Base-by-base conservation (phyloP, 1,140 invertebrate genomes). In the Hyles vespertilio region DNA sequence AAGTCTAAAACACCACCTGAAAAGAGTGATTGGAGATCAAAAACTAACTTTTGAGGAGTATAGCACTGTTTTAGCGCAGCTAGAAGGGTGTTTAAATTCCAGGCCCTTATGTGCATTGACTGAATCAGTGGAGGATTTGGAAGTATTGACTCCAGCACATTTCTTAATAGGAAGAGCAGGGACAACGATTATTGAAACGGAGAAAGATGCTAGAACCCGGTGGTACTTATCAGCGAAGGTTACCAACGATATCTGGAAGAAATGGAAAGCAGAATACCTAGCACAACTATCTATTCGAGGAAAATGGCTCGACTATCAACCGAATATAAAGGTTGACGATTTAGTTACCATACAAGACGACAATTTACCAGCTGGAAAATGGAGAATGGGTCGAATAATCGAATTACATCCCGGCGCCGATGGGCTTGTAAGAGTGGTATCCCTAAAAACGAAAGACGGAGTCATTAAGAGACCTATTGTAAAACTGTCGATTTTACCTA, bases 21-120 rank as follows among this genome's bases (percentile, higher is more conserved):
- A 33, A 47, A 46, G 54, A 32, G 54, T 56, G 2, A 47, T 56
- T n/a, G 54, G 54, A n/a, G n/a, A n/a, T n/a, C n/a, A n/a, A n/a
- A n/a, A n/a, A n/a, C n/a, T n/a, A n/a, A n/a, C n/a, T n/a, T n/a
- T n/a, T n/a, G n/a, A n/a, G n/a, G n/a, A n/a, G n/a, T n/a, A n/a
- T n/a, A n/a, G n/a, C n/a, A n/a, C n/a, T n/a, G n/a, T n/a, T n/a
- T n/a, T n/a, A n/a, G n/a, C n/a, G n/a, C n/a, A n/a, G n/a, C n/a
- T n/a, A n/a, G n/a, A n/a, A n/a, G n/a, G n/a, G n/a, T n/a, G n/a
- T n/a, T n/a, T n/a, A n/a, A n/a, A n/a, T n/a, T n/a, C n/a, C n/a
- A n/a, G n/a, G n/a, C n/a, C n/a, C n/a, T n/a, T n/a, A n/a, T n/a
- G n/a, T n/a, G n/a, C n/a, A n/a, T n/a, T n/a, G n/a, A n/a, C n/a